Evolutionary conservation across 1,140 invertebrate species (phyloP), one percentile per base, ranked within the genome.

Genomic region (Euborellia annulipes): DNA sequence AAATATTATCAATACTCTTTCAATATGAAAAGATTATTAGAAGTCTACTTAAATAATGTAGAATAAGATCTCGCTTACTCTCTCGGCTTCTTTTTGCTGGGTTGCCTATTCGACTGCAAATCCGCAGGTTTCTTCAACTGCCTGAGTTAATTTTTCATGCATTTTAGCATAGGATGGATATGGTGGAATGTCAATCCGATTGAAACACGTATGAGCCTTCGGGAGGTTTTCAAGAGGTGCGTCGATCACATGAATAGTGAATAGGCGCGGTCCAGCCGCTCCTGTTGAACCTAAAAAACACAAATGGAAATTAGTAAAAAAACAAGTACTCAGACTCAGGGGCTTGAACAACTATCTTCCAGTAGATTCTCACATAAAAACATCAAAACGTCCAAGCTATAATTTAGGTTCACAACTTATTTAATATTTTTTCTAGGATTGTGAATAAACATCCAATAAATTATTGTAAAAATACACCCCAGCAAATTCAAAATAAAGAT

Each of bases 171-270:
- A 92, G 50, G 63, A 77, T 49, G 91, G 85, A 68, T 98, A 98
- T 23, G 89, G 84, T 45, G 92, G 92, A 60, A 96, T 81, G 67
- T 97, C 92, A 57, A 97, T 89, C 53, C 92, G 75, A 66, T 98
- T 98, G 65, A 98, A 98, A 67, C 93, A 98, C 18, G 93, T 98
- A 66, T 97, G 93, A 13, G 93, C 92, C 70, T 97, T 96, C 21
- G 93, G 93, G 52, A 98, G 67, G 60, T 94, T 94, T 63, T 93
- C 85, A 43, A 85, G 82, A 37, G 84, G 82, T 9, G 85, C 85
- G 59, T 97, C 92, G 7, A 92, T 82, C 9, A 82, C 73, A 60
- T 98, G 91, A 52, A 98, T 87, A 1, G 93, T 96, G 62, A 98
- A 98, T 17, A 95, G 70, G 16, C 92, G 70, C 20, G 92, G 92